phyloP scores from a whole-genome alignment of 2,888 invertebrate species.

The Scrobipalpa atriplicella region DNA sequence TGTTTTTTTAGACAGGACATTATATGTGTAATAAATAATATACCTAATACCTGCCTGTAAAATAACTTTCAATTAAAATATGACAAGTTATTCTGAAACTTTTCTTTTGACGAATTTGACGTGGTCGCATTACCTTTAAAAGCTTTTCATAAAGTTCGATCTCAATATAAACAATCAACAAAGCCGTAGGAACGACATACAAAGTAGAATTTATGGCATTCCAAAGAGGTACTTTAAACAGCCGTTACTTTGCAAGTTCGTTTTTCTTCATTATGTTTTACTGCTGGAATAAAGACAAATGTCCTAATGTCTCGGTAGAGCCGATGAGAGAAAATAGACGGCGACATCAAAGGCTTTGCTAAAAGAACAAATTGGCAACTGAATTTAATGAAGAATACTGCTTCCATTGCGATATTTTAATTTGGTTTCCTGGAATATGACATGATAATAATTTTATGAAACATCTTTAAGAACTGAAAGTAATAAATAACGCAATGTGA shows the following conservation, averaged over 20 bases:
- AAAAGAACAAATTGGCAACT: constrained; percentile 1
- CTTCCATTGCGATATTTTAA: neutral
- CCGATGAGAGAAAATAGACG: neutral
- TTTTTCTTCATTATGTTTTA: constrained; percentile 45
- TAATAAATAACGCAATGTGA: too few relatives aligned
- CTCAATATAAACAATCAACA: constrained; percentile 9
- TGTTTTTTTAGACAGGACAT: too few relatives aligned
- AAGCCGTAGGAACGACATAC: neutral
- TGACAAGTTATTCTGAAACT: neutral
- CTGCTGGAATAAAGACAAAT: constrained; percentile 28
- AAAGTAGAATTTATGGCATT: constrained; percentile 55
- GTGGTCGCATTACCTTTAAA: neutral
- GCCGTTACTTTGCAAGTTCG: constrained; percentile 38
- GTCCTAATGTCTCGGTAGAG: constrained; percentile 30
- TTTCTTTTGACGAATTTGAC: constrained; percentile 2
- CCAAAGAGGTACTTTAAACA: constrained; percentile 34
- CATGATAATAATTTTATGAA: neutral
- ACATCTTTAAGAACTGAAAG: neutral
- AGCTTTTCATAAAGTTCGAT: constrained; percentile 12
- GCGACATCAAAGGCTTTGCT: constrained; percentile 32
- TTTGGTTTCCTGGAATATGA: neutral
- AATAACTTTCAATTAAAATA: too few relatives aligned
- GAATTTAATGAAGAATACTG: constrained; percentile 1
- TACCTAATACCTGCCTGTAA: too few relatives aligned
- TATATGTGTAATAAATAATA: too few relatives aligned